A percentile compares a stretch with the other conserved stretches of the same genome.
phyloP scores from a whole-genome alignment of 2,888 invertebrate genomes.

The Pachymerium ferrugineum region DNA sequence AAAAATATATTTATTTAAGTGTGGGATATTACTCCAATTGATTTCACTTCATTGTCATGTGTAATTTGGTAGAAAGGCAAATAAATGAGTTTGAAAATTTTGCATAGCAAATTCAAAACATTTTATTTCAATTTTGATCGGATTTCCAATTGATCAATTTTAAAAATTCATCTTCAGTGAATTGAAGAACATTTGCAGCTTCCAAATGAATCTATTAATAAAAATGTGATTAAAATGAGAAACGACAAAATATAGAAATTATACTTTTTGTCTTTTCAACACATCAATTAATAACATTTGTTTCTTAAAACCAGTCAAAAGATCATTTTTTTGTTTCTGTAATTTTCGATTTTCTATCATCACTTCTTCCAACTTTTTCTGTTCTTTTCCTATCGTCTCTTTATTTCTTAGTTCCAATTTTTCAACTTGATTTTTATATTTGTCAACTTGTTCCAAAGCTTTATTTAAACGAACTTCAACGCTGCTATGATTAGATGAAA shows the following conservation, averaged over 20 bases:
- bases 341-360: constrained; percentile 46
- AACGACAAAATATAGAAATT: neutral
- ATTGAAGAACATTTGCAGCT: constrained; percentile 49
- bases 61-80: constrained; percentile 2
- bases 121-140: neutral
- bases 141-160: constrained; percentile 49
- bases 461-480: constrained; percentile 52
- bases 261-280: constrained; percentile 49
- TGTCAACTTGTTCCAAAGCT: constrained; percentile 53
- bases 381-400: constrained; percentile 39
- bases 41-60: neutral
- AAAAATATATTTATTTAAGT: no score
- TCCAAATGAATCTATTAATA: constrained; percentile 49
- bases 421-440: constrained; percentile 46
- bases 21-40: no score
- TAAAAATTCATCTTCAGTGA: constrained; percentile 50
- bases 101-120: no score
- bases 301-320: constrained; percentile 50
- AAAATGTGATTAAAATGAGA: neutral
- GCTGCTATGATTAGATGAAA: constrained; percentile 46
- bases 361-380: constrained; percentile 46
- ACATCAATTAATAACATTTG: constrained; percentile 50
- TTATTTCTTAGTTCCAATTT: constrained; percentile 41
- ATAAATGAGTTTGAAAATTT: neutral
- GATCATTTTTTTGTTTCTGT: constrained; percentile 49